A percentile compares a stretch with the other conserved stretches of the same genome.
Conservation (phyloP, 2,113 vertebrate species). For the Prolemur simus region DNA sequence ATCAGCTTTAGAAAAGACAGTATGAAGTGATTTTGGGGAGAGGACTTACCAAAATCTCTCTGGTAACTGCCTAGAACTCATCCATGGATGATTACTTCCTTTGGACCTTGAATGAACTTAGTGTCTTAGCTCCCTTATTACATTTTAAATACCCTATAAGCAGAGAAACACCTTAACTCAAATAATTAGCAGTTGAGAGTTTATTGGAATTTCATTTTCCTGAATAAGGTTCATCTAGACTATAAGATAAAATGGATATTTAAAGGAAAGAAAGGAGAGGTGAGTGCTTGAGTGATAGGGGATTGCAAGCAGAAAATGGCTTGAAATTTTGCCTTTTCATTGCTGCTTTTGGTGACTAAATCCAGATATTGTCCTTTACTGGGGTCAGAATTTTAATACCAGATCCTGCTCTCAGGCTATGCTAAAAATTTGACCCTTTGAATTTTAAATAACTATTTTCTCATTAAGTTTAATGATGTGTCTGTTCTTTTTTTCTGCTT, state of each 20-base stretch:
- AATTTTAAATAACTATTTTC: not conserved
- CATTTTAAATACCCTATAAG: not conserved
- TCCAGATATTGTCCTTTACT: not conserved
- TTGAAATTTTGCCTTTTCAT: not conserved
- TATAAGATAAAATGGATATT: not conserved
- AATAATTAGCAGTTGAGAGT: not conserved
- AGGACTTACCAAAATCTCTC: not conserved
- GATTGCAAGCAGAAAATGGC: not conserved
- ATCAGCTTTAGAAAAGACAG: not conserved
- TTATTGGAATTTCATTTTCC: constrained; percentile 34
- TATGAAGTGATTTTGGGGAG: not conserved
- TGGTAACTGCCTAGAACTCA: not conserved
- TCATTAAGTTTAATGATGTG: not conserved
- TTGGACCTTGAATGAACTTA: not conserved
- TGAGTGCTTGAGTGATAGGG: not conserved
- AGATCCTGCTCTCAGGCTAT: not conserved
- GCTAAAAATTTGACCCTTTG: not conserved
- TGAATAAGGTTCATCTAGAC: not conserved
- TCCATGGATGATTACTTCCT: not conserved
- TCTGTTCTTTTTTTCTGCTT: not conserved
- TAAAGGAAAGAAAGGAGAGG: not conserved
- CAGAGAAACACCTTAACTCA: not conserved
- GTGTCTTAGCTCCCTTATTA: not conserved
- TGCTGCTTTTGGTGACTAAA: not conserved
- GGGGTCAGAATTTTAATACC: not conserved